Conservation (phyloP, 1,140 invertebrate species). For the Drosophila bipectinata region DNA sequence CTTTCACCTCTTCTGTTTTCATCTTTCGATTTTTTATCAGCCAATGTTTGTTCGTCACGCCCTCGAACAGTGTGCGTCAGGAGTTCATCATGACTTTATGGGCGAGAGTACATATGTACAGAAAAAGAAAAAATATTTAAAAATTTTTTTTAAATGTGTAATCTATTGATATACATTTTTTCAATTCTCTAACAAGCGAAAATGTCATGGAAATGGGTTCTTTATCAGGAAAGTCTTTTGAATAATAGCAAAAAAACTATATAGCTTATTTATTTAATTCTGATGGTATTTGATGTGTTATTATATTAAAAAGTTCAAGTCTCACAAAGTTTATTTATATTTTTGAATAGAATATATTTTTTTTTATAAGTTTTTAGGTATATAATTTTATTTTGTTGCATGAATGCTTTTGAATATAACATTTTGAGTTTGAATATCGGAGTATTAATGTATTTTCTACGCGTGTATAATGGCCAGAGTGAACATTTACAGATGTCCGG, state of each 20-base stretch:
- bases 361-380: neutral
- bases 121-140: neutral
- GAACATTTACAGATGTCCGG: conserved; percentile 47
- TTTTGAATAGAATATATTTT: neutral
- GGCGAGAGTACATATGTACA: neutral
- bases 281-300: no score
- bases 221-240: no score
- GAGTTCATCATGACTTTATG: conserved; percentile 60
- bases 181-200: no score
- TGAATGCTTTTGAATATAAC: neutral
- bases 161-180: no score
- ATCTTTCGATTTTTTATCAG: conserved; percentile 29
- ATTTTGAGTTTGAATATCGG: neutral
- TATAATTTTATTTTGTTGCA: neutral
- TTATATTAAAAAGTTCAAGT: no score
- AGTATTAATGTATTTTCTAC: neutral
- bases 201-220: no score
- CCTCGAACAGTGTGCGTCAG: conserved; percentile 45
- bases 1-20: conserved; percentile 20
- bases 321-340: no score
- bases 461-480: neutral
- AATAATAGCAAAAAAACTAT: no score
- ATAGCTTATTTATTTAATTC: no score
- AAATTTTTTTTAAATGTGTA: neutral
- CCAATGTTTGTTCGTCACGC: conserved; percentile 31